A percentile compares a stretch with the other conserved stretches of the same genome.
phyloP scores from a whole-genome alignment of 2,888 invertebrate species.

The Galeopsomyia nigrocyanea region DNA sequence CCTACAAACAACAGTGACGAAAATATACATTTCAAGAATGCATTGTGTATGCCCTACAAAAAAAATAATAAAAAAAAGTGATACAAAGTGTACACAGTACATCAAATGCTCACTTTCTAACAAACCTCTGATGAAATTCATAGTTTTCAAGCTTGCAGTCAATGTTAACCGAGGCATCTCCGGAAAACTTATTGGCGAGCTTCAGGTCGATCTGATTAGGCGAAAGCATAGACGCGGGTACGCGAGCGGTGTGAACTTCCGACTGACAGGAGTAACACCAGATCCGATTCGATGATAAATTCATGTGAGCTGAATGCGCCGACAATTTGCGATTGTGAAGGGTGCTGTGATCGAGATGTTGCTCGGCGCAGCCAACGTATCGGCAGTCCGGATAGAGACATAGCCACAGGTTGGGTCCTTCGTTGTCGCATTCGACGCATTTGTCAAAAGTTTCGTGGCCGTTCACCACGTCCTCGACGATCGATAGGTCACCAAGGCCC shows the following conservation, averaged over 20 bases:
- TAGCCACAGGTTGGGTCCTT: conserved; percentile 87
- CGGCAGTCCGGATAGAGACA: conserved; percentile 86
- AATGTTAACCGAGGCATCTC: conserved; percentile 56
- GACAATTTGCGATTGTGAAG: conserved; percentile 81
- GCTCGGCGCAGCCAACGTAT: conserved; percentile 87
- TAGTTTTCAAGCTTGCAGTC: conserved; percentile 56
- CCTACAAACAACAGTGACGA: conserved; percentile 23
- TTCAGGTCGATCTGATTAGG: conserved; percentile 60
- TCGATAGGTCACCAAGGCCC: conserved; percentile 59
- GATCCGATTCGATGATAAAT: conserved; percentile 84
- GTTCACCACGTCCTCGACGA: conserved; percentile 59
- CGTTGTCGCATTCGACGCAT: conserved; percentile 81
- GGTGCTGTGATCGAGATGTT: conserved; percentile 86
- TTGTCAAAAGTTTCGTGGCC: conserved; percentile 60
- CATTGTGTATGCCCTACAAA: neutral
- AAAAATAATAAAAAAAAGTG: conserved; percentile 8
- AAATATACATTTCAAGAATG: too few relatives aligned
- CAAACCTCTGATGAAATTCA: conserved; percentile 32
- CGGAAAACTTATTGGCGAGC: conserved; percentile 54
- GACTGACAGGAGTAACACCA: conserved; percentile 92
- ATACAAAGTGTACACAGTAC: conserved; percentile 3
- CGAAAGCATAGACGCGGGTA: conserved; percentile 57
- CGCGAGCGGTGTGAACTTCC: conserved; percentile 74
- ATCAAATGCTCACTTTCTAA: conserved; percentile 40
- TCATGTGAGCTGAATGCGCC: conserved; percentile 85